Base-by-base conservation (phyloP, 1,140 invertebrate genomes). In the silkworm (Bombyx mori) region DNA sequence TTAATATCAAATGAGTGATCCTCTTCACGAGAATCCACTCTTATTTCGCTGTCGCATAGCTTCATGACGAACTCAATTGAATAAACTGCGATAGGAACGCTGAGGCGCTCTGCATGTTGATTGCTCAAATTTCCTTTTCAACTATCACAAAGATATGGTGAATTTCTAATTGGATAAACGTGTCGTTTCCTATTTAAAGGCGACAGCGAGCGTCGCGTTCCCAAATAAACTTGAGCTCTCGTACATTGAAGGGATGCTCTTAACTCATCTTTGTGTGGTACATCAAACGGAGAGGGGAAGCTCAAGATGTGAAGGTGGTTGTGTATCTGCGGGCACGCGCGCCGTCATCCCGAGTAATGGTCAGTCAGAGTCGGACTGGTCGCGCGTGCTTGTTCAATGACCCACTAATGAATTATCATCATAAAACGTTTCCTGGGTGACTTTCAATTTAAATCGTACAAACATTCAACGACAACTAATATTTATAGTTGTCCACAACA, bases 111-210 rank as follows among this genome's bases (percentile, higher is more conserved):
- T 77, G 80, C 80, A 80, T 79, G 75, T 79, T 82, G 82, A 87
- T 87, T 85, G 82, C 84, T 87, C 79, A 79, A 87, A 84, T 85
- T 85, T 87, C 84, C 84, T 87, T 73, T 81, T 85, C 82, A 82
- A 82, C 82, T 86, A 82, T 85, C 82, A 87, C 84, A 84, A 83
- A 86, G 84, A 87, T 87, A 87, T 85, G 84, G 84, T 87, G 84
- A 87, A 87, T 87, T 87, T 87, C 84, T 87, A 87, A 87, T 87
- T 87, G 83, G 81, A 87, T 87, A 87, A 87, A 82, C 82, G 84
- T 87, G 84, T 87, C 84, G 84, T 80, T 87, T 87, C 84, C 84
- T 87, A 85, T 85, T 87, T 87, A 87, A 80, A 85, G 78, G 75
- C 82, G 77, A 80, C 78, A 77, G 71, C 76, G 71, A 63, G 67